These are phyloP conservation scores for Alloplasta piceator DNA, from an alignment of 2,888 invertebrate species.

Conservation along the genomic window DNA sequence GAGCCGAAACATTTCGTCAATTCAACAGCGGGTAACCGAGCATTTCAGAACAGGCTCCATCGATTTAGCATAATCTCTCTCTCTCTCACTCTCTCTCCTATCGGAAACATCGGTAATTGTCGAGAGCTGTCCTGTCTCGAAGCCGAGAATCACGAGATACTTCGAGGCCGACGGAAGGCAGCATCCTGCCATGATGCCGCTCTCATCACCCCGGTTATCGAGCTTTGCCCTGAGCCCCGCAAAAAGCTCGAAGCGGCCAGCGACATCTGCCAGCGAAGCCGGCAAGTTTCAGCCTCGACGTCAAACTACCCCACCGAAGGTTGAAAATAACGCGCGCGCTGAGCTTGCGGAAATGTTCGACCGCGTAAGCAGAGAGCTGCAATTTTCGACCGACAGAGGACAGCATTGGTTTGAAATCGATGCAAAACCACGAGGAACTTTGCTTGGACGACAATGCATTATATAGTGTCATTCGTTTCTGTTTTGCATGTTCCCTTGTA, in stretches of 20 bases:
- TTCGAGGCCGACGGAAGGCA: conserved; percentile 72
- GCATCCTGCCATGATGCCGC: conserved; percentile 66
- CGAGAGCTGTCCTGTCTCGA: conserved; percentile 66
- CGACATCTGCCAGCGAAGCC: conserved; percentile 75
- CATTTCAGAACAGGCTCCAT: not conserved
- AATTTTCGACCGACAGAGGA: conserved; percentile 70
- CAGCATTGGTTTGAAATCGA: conserved; percentile 66
- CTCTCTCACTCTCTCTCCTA: not conserved
- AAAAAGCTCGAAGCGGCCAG: conserved; percentile 48
- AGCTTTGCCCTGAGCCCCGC: conserved; percentile 60
- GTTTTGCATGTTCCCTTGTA: too few species aligned
- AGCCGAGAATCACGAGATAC: conserved; percentile 28
- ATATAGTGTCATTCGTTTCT: too few species aligned
- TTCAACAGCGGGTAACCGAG: conserved; percentile 76
- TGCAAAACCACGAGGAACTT: conserved; percentile 5
- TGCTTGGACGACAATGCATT: not conserved
- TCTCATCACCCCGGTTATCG: conserved; percentile 65
- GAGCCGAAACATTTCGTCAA: conserved; percentile 61
- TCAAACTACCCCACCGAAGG: conserved; percentile 38
- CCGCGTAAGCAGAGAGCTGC: conserved; percentile 71
- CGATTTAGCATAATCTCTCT: too few species aligned
- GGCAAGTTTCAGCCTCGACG: conserved; percentile 61
- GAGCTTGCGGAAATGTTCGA: conserved; percentile 63
- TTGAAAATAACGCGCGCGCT: conserved; percentile 21
- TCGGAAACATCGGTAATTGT: conserved; percentile 77